Percentiles rank a stretch among this genome's conserved stretches.
Conservation (phyloP, 2,113 vertebrate species). For the Colius striatus region DNA sequence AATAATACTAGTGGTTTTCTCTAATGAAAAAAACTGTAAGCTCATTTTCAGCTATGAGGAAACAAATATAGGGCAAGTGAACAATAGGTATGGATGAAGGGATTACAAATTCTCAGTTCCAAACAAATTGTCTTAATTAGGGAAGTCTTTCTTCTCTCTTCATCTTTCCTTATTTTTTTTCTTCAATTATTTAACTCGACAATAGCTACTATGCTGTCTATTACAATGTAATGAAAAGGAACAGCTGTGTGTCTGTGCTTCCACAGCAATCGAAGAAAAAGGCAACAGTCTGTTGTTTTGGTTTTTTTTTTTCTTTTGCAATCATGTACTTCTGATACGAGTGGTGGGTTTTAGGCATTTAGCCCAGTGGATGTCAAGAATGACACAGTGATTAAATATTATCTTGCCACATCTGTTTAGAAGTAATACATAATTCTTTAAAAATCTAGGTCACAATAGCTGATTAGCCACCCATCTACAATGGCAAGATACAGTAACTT, state of each 20-base stretch:
- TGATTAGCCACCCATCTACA: constrained; percentile 14
- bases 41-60: constrained; percentile 10
- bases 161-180: not conserved
- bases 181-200: constrained; percentile 55
- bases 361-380: constrained; percentile 44
- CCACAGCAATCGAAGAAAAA: constrained; percentile 5
- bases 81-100: constrained; percentile 14
- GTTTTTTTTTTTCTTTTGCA: not conserved
- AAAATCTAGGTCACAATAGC: not conserved
- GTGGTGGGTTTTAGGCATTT: constrained; percentile 5
- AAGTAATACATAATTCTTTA: not conserved
- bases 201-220: constrained; percentile 9
- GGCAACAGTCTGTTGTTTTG: not conserved
- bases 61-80: not conserved
- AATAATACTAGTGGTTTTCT: constrained; percentile 32
- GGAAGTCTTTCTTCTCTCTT: constrained; percentile 31
- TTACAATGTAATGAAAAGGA: constrained; percentile 17
- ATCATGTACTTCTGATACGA: not conserved
- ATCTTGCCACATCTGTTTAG: constrained; percentile 58
- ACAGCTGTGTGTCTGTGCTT: constrained; percentile 15
- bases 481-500: not conserved
- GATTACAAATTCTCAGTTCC: constrained; percentile 25
- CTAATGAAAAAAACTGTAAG: constrained; percentile 17
- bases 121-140: constrained; percentile 71
- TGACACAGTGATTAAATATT: constrained; percentile 33